Conservation (phyloP, 1,140 invertebrate genomes). For the Zaprionus gabonicus region DNA sequence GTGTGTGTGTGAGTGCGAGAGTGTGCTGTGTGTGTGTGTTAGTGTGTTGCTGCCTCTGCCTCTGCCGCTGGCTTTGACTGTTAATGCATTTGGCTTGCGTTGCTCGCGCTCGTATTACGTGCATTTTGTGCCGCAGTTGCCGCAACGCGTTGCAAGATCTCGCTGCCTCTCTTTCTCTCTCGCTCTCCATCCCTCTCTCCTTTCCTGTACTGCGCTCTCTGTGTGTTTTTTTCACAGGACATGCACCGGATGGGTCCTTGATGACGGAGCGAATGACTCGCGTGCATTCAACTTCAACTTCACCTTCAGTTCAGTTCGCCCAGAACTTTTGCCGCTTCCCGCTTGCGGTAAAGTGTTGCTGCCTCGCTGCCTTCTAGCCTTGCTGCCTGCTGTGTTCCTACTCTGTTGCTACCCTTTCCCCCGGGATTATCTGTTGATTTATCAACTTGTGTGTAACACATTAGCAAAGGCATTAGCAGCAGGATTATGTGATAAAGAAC, state of each 20-base stretch:
- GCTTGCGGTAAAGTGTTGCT: slow-evolving; percentile 48
- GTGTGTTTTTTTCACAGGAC: slow-evolving; percentile 27
- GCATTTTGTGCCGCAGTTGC: slow-evolving; percentile 66
- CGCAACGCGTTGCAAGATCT: slow-evolving; percentile 39
- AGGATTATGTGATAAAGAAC: background rate
- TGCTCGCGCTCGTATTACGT: slow-evolving; percentile 79
- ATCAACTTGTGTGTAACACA: slow-evolving; percentile 5
- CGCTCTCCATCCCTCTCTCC: background rate
- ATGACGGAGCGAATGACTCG: slow-evolving; percentile 34
- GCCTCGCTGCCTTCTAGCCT: slow-evolving; percentile 5
- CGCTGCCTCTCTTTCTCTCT: background rate
- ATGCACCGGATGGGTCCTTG: slow-evolving; percentile 56
- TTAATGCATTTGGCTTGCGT: slow-evolving; percentile 81
- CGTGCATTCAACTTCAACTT: slow-evolving; percentile 69
- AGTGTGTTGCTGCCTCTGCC: slow-evolving; percentile 14
- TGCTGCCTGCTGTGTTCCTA: slow-evolving; percentile 19
- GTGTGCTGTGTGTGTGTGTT: slow-evolving; percentile 27
- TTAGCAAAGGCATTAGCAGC: background rate
- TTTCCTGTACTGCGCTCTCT: background rate
- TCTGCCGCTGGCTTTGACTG: slow-evolving; percentile 53
- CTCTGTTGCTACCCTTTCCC: background rate
- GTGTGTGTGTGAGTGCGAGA: slow-evolving; percentile 30
- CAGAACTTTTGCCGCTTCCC: slow-evolving; percentile 45
- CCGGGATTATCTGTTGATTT: slow-evolving; percentile 7
- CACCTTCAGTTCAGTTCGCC: slow-evolving; percentile 48